Percentiles rank a stretch among this genome's conserved stretches.
These are phyloP conservation scores for Orchesella flavescens DNA, from an alignment of 2,888 invertebrate species.

Conservation along the genomic window DNA sequence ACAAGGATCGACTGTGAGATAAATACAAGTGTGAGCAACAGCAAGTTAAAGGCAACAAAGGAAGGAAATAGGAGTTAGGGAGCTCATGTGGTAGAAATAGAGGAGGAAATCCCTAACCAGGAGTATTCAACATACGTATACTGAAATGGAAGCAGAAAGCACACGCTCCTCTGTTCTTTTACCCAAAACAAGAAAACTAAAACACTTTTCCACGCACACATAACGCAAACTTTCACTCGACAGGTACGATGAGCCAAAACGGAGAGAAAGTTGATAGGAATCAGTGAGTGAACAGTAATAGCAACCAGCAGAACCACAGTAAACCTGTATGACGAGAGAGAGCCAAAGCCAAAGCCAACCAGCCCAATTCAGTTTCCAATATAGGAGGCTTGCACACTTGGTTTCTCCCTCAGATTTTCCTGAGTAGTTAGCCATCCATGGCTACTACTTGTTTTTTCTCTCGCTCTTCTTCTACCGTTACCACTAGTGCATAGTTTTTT, in stretches of 20 bases:
- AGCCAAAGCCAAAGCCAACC: neutral
- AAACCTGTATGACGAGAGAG: neutral
- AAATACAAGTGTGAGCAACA: slow-evolving; percentile 43
- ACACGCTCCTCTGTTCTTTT: slow-evolving; percentile 2
- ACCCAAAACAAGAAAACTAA: slow-evolving; percentile 9
- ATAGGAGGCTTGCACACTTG: slow-evolving; percentile 35
- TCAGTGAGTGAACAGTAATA: no score
- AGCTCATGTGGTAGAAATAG: neutral
- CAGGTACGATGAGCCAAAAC: no score
- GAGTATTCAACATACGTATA: neutral
- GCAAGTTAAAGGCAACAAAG: slow-evolving; percentile 37
- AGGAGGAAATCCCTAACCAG: neutral
- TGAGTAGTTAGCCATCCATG: slow-evolving; percentile 72
- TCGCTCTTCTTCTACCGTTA: neutral
- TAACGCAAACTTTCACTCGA: no score
- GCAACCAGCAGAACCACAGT: neutral
- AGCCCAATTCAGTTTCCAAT: slow-evolving; percentile 1
- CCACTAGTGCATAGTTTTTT: neutral
- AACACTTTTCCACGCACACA: slow-evolving; percentile 5
- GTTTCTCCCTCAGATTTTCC: slow-evolving; percentile 69
- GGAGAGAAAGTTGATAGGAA: no score
- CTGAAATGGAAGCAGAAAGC: slow-evolving; percentile 32
- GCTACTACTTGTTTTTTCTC: slow-evolving; percentile 68
- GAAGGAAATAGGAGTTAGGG: neutral
- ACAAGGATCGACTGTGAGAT: slow-evolving; percentile 30